Percentiles rank a stretch among this genome's conserved stretches.
These are phyloP conservation scores for Melipona bicolor DNA, from an alignment of 2,888 invertebrate species.

Conservation along the genomic window DNA sequence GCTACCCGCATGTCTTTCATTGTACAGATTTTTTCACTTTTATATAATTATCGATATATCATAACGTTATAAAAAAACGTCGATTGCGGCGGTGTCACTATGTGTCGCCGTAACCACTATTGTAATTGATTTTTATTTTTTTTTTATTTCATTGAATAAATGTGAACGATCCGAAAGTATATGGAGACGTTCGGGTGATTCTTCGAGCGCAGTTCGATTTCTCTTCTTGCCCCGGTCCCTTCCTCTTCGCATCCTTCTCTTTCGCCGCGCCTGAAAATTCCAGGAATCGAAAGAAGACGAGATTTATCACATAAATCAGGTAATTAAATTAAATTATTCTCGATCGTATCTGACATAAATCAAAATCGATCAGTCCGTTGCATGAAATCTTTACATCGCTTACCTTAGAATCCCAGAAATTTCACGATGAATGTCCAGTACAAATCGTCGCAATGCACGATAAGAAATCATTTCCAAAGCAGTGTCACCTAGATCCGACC, in stretches of 20 bases:
- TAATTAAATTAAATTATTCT: neutral
- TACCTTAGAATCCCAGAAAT: no score
- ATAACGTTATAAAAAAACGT: conserved; percentile 76
- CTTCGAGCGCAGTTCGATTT: conserved; percentile 37
- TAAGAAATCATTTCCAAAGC: no score
- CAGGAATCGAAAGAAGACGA: no score
- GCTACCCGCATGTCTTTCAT: conserved; percentile 84
- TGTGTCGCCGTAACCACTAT: conserved; percentile 81
- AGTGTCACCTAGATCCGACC: no score
- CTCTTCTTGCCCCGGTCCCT: neutral
- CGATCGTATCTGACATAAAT: neutral
- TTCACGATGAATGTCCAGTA: no score
- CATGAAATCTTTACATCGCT: no score
- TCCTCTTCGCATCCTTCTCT: no score
- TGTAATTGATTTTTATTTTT: conserved; percentile 82
- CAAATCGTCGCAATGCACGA: no score
- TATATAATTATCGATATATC: conserved; percentile 82
- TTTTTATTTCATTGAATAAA: conserved; percentile 82
- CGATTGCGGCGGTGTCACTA: conserved; percentile 77
- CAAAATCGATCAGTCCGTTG: neutral
- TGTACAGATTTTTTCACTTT: conserved; percentile 85
- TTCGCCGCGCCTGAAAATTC: neutral
- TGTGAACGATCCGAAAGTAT: conserved; percentile 82
- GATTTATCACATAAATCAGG: no score
- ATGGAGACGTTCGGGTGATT: conserved; percentile 47